A percentile compares a stretch with the other conserved stretches of the same genome.
These are phyloP conservation scores for Branchinecta lynchi DNA, from an alignment of 1,140 invertebrate species.

Conservation along the genomic window DNA sequence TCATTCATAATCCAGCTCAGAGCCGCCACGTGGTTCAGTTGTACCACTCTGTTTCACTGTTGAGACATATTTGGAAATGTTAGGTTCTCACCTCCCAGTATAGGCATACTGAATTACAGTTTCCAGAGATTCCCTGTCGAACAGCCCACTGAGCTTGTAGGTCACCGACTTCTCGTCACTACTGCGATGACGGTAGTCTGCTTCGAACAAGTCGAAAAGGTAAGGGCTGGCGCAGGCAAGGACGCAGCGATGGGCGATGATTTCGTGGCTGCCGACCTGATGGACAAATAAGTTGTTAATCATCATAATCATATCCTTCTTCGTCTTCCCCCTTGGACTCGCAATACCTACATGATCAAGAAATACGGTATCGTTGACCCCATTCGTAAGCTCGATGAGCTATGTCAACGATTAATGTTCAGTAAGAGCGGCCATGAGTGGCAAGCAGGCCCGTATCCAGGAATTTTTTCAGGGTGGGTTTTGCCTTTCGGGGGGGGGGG, in stretches of 20 bases:
- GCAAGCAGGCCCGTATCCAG: too few species aligned
- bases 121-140: slow-evolving; percentile 48
- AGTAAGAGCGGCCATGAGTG: too few species aligned
- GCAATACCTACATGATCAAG: too few species aligned
- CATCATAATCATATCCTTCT: too few species aligned
- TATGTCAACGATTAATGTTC: too few species aligned
- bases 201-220: slow-evolving; percentile 56
- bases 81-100: slow-evolving; percentile 41
- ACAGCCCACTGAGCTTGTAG: slow-evolving; percentile 49
- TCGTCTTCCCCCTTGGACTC: too few species aligned
- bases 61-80: slow-evolving; percentile 20
- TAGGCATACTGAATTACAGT: slow-evolving; percentile 64
- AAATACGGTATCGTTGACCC: too few species aligned
- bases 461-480: too few species aligned
- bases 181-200: slow-evolving; percentile 35
- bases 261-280: slow-evolving; percentile 49
- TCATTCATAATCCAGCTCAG: too few species aligned
- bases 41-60: not conserved
- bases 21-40: not conserved
- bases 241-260: slow-evolving; percentile 57
- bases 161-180: slow-evolving; percentile 34
- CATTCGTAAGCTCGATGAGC: too few species aligned
- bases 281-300: too few species aligned
- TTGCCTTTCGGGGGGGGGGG: too few species aligned
- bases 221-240: slow-evolving; percentile 57